Percentiles rank a stretch among this genome's conserved stretches.
Evolutionary conservation across 2,113 vertebrate genomes (phyloP).

Genomic region (Haemorhous mexicanus): DNA sequence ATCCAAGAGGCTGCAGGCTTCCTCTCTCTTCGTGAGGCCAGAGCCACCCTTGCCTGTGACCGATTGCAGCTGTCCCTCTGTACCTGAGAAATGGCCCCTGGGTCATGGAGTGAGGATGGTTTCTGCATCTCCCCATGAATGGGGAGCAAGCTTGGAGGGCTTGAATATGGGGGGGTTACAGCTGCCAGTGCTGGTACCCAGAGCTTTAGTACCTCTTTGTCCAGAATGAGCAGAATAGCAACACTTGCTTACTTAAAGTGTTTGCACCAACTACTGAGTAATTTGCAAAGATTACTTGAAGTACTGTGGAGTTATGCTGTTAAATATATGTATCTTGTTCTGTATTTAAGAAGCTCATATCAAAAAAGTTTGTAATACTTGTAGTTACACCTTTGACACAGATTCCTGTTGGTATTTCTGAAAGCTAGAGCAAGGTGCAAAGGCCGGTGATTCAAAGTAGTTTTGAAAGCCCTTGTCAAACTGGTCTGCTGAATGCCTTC

Average conservation of each 20-base stretch:
- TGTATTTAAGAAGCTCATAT: not conserved
- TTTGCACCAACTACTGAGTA: not conserved
- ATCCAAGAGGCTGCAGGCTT: not conserved
- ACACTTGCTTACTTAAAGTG: not conserved
- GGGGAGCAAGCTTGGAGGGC: accelerated
- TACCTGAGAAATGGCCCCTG: not conserved
- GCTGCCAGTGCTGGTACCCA: not conserved
- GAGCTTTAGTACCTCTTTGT: not conserved
- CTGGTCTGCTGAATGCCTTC: not conserved
- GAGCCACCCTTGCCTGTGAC: not conserved
- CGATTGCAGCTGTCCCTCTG: accelerated
- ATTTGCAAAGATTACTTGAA: not conserved
- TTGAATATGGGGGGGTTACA: not conserved
- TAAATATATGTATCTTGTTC: not conserved
- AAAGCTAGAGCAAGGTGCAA: not conserved
- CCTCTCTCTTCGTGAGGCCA: accelerated
- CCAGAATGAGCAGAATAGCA: not conserved
- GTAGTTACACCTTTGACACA: not conserved
- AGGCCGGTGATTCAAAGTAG: not conserved
- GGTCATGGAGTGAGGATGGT: no score
- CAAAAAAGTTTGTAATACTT: not conserved
- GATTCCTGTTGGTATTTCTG: not conserved
- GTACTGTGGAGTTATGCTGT: not conserved
- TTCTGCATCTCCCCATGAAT: accelerated
- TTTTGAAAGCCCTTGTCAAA: not conserved